Base-by-base conservation (phyloP, 2,113 vertebrate genomes). In the Alethe castanea region DNA sequence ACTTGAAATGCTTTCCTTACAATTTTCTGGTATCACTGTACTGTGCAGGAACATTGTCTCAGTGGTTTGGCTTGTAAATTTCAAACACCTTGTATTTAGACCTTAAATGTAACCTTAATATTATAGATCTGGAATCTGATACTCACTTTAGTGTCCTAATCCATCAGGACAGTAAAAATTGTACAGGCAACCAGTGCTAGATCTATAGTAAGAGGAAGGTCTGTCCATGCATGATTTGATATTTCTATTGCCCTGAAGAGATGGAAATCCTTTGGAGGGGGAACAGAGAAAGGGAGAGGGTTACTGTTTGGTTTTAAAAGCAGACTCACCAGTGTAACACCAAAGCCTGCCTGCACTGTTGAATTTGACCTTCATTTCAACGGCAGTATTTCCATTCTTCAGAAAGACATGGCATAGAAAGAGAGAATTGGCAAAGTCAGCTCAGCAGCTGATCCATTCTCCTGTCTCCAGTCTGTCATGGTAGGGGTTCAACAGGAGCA, bases 321-420 rank as follows among this genome's bases (percentile, higher is more conserved):
- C 67, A 64, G 53, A 56, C 62, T 69, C 24, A 26, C 38, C 85
- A 45, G 2, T 3, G 6, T 12, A 35, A 59, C 61, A 80, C n/a
- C 48, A 52, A 54, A 61, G 14, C 42, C 45, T 54, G 56, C 45
- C 73, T 12, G 14, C 36, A 35, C 50, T 48, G 36, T 6, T 64
- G 28, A 42, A 45, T 15, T 19, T 82, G 65, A 40, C 66, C 50
- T 50, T 38, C n/a, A 48, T 53, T 45, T 81, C 87, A 69, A 8
- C 6, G 6, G n/a, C 69, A 66, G 26, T 2, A 1, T 4, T 19
- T 35, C 0, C 0, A 18, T 76, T 62, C 61, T 92, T 76, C 26
- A 42, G 72, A 38, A 91, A 19, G 52, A 31, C 0, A 9, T 0
- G 2, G 15, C n/a, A 17, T 1, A 60, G 29, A 54, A 42, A 44